phyloP scores from a whole-genome alignment of 2,113 vertebrate genomes.

The Anhinga rufa region DNA sequence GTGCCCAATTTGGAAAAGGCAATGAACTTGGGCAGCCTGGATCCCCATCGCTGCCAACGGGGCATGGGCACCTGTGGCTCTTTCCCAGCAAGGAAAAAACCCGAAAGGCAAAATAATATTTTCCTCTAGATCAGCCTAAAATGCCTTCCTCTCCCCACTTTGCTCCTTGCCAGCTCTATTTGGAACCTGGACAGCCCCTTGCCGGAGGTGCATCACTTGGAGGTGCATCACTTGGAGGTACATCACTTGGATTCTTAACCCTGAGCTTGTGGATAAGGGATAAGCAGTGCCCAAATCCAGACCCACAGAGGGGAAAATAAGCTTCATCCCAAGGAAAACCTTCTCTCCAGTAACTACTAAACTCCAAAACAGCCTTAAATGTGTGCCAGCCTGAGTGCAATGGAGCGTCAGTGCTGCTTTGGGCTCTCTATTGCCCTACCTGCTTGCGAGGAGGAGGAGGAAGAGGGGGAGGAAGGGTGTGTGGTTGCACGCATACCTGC shows the following conservation, averaged over 20 bases:
- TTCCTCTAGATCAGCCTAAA: background rate
- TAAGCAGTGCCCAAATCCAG: background rate
- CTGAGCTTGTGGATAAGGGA: background rate
- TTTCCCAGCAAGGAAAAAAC: background rate
- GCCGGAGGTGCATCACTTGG: background rate
- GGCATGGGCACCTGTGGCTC: accelerated
- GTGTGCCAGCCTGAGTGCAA: background rate
- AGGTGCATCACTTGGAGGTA: background rate
- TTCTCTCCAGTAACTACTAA: background rate
- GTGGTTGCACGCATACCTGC: constrained; percentile 66
- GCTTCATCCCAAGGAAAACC: background rate
- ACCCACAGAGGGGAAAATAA: background rate
- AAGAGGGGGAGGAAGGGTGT: background rate
- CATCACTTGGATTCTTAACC: no score
- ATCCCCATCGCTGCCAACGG: accelerated
- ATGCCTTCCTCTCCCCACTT: background rate
- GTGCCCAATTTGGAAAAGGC: background rate
- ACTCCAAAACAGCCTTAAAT: background rate
- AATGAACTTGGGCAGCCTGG: background rate
- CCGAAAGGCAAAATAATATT: background rate
- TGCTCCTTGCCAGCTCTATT: background rate
- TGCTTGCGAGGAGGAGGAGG: background rate
- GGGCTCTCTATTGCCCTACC: background rate
- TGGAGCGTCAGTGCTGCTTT: accelerated
- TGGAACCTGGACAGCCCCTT: background rate